Conservation (phyloP, 2,888 invertebrate genomes). For the Bursaphelenchus okinawaensis region DNA sequence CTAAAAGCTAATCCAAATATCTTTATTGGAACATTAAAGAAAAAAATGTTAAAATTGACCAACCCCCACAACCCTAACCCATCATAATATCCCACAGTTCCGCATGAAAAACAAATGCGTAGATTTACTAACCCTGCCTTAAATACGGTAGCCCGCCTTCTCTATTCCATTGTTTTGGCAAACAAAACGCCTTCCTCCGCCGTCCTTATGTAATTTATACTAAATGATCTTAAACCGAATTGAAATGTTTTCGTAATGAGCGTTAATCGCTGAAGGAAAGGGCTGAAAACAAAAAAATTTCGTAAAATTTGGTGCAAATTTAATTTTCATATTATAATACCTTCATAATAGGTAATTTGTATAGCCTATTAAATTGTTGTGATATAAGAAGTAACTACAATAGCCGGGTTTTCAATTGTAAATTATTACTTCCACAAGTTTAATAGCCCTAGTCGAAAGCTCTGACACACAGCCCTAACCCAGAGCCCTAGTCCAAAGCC, state of each 20-base stretch:
- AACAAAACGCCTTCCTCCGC: background rate
- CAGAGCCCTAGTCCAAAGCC: no score
- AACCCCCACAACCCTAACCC: background rate
- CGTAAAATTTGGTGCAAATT: background rate
- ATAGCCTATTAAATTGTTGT: no score
- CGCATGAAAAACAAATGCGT: no score
- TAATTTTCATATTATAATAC: background rate
- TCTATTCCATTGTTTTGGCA: background rate
- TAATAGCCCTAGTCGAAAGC: no score
- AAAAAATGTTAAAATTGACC: background rate
- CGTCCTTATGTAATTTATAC: background rate
- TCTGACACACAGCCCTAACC: no score
- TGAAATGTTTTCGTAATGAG: background rate
- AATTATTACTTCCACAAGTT: no score
- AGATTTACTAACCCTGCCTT: no score
- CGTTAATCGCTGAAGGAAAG: background rate
- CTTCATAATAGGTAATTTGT: background rate
- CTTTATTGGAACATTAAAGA: background rate
- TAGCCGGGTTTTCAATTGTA: no score
- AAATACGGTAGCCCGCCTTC: background rate
- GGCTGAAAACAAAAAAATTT: background rate
- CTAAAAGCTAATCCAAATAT: background rate
- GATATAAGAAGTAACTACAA: no score
- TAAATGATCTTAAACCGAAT: background rate
- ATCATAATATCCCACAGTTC: no score